Conservation (phyloP, 2,797 vertebrate genomes). For the Myotis pilosus region DNA sequence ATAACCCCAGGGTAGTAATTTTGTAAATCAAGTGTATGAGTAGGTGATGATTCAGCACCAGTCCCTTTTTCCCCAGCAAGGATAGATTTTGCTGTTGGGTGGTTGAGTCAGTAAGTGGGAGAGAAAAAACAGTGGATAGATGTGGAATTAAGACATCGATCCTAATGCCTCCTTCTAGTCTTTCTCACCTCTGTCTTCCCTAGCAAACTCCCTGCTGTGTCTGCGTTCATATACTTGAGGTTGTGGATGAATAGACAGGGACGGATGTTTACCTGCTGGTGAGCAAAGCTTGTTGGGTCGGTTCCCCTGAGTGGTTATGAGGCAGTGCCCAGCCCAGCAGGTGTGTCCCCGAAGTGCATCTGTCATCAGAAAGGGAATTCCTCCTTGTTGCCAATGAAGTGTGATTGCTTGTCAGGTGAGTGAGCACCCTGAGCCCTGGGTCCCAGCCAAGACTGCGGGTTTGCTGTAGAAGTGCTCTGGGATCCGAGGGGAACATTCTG, state of each 20-base stretch:
- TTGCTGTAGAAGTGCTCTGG: neutral
- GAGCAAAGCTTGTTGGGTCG: neutral
- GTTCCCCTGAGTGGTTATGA: constrained; percentile 19
- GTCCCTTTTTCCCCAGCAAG: neutral
- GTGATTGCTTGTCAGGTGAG: constrained; percentile 48
- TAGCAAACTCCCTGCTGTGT: neutral
- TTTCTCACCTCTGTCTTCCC: neutral
- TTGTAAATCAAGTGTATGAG: constrained; percentile 34
- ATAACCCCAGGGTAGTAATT: constrained; percentile 32
- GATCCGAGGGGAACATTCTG: neutral
- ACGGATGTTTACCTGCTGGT: neutral
- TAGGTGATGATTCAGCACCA: constrained; percentile 35
- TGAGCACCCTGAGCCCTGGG: neutral
- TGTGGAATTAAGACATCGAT: neutral
- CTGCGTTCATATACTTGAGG: neutral
- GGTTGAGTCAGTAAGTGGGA: neutral
- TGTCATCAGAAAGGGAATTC: constrained; percentile 66
- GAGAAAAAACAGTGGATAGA: neutral
- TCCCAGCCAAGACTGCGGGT: neutral
- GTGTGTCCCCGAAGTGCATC: constrained; percentile 13
- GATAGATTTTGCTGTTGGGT: constrained; percentile 10
- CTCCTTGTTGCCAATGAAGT: constrained; percentile 36
- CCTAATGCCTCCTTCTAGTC: neutral
- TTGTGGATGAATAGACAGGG: neutral
- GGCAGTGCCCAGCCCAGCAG: constrained; percentile 25